Evolutionary conservation across 1,140 invertebrate genomes (phyloP).

Genomic region (Zaprionus inermis): DNA sequence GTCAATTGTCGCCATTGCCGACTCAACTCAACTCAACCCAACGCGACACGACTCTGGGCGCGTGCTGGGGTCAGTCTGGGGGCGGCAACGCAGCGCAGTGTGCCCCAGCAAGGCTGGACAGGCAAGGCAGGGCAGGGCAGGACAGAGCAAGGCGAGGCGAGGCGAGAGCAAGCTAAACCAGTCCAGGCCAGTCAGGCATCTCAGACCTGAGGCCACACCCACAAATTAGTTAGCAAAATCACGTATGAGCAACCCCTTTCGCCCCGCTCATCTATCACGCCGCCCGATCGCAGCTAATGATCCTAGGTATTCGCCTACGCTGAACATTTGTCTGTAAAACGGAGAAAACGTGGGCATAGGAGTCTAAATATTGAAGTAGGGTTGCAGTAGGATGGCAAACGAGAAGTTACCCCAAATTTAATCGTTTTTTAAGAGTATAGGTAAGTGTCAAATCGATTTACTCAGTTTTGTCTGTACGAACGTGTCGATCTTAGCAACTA

Average conservation of each 20-base stretch:
- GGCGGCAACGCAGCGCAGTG: neutral
- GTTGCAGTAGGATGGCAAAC: neutral
- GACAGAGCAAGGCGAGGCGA: too few relatives aligned
- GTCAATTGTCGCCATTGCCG: slow-evolving; percentile 64
- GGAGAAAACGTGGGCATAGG: neutral
- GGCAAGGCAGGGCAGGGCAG: too few relatives aligned
- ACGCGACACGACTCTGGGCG: slow-evolving; percentile 40
- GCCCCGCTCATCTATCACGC: neutral
- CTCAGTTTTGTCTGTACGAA: too few relatives aligned
- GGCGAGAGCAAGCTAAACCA: neutral
- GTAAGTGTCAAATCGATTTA: too few relatives aligned
- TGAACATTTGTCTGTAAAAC: neutral
- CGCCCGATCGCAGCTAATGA: slow-evolving; percentile 2
- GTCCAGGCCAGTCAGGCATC: neutral
- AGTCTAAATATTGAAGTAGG: neutral
- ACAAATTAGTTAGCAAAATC: slow-evolving; percentile 53
- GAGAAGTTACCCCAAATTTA: neutral
- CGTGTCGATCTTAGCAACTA: neutral
- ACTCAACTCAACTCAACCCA: slow-evolving; percentile 8
- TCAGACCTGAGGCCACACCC: slow-evolving; percentile 50
- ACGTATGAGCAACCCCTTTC: slow-evolving; percentile 50
- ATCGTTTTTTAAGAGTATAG: too few relatives aligned
- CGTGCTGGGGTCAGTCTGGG: slow-evolving; percentile 52
- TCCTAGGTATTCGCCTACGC: neutral
- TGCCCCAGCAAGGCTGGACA: too few relatives aligned